Conservation (phyloP, 2,888 invertebrate species). For the Dicranocentrus wangi region DNA sequence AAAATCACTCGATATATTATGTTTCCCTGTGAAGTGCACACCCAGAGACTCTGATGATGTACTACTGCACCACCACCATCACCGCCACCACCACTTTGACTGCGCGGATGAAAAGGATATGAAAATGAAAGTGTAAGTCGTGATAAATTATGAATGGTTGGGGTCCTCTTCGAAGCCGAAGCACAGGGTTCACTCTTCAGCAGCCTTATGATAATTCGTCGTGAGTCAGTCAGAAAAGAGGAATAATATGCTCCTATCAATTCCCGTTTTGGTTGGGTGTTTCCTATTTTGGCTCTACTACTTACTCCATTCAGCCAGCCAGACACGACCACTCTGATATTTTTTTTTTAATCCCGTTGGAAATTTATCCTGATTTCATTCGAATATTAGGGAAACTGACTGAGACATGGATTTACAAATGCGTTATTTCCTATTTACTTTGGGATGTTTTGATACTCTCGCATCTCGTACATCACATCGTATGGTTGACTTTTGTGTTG, state of each 20-base stretch:
- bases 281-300: neutral
- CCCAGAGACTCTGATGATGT: too few relatives aligned
- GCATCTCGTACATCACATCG: too few relatives aligned
- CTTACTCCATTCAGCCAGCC: neutral
- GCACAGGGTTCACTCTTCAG: neutral
- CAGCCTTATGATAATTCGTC: neutral
- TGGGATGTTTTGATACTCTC: neutral
- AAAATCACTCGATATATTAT: neutral
- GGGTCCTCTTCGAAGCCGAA: conserved; percentile 20
- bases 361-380: conserved; percentile 37
- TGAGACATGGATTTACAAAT: neutral
- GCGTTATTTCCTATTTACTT: neutral
- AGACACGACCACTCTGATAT: neutral
- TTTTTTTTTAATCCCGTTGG: conserved; percentile 31
- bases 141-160: conserved; percentile 34
- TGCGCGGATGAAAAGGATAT: neutral
- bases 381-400: neutral
- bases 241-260: neutral
- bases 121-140: conserved; percentile 25
- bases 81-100: too few relatives aligned
- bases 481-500: too few relatives aligned
- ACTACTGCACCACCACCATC: neutral
- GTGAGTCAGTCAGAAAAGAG: neutral
- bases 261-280: neutral
- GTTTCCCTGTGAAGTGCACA: conserved; percentile 11